Base-by-base conservation (phyloP, 1,140 invertebrate species). In the Sarcophaga bullata region DNA sequence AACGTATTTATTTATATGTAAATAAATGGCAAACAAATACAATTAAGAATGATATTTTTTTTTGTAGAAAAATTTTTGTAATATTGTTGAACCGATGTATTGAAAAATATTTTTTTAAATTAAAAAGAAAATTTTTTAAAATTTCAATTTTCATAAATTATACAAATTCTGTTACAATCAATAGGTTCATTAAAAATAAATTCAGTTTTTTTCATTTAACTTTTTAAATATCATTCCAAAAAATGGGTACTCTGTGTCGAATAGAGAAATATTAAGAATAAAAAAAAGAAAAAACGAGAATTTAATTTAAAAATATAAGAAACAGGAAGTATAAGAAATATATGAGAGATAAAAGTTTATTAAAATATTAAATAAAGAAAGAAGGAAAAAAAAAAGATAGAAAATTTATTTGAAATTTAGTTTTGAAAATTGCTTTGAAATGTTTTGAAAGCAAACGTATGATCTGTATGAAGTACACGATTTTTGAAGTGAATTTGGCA, bases 171-270 rank as follows among this genome's bases (percentile, higher is more conserved):
- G 19, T 72, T 47, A n/a, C 19, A 46, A 11, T 81, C 52, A 78
- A 80, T 73, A 80, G 82, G 80, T 83, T 83, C 78, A 49, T 80
- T 80, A 83, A 80, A 52, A 25, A 58, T 7, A 68, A 9, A 25
- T 25, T 6, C 46, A 49, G 87, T 86, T 85, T 83, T 82, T 85
- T 85, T 87, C 86, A 88, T 37, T 37, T 37, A 37, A 83, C 76
- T 37, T 37, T 37, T 37, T 37, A 89, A 90, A 90, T 90, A 90
- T 90, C 88, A 90, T 90, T 90, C 86, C 88, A 87, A 84, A 87
- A 76, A 88, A 88, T 88, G 85, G 86, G 85, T 87, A 17, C 85
- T 86, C 87, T 62, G 47, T 80, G n/a, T 54, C 50, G 7, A 13
- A n/a, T 8, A 73, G 73, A 58, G 13, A 76, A 37, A 37, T 37